Percentiles rank a stretch among this genome's conserved stretches.
phyloP scores from a whole-genome alignment of 1,140 invertebrate genomes.

The Delia radicum region DNA sequence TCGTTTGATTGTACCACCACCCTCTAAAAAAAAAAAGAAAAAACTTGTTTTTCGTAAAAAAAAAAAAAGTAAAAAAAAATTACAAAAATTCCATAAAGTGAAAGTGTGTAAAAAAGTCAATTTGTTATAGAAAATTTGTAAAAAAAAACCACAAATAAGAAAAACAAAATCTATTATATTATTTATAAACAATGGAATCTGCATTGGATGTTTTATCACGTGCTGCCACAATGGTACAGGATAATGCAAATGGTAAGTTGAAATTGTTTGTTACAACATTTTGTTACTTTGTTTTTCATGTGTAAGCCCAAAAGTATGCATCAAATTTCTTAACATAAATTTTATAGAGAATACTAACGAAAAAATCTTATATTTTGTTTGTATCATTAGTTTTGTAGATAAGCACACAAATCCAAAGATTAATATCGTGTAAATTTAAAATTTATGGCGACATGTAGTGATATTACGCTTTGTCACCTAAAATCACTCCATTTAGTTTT shows the following conservation, averaged over 20 bases:
- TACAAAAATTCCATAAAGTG: neutral
- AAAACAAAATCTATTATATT: neutral
- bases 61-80: neutral
- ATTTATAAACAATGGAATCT: constrained; percentile 73
- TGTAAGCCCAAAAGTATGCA: too few species aligned
- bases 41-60: neutral
- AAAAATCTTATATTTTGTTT: too few species aligned
- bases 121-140: neutral
- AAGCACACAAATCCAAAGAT: too few species aligned
- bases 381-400: too few species aligned
- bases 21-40: neutral
- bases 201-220: constrained; percentile 84
- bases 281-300: too few species aligned
- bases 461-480: too few species aligned
- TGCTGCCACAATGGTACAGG: constrained; percentile 86
- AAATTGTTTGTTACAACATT: neutral
- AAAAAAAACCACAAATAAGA: neutral
- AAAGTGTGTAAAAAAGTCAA: neutral
- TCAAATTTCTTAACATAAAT: too few species aligned
- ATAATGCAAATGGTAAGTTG: constrained; percentile 60
- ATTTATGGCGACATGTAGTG: too few species aligned
- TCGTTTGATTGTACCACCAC: neutral
- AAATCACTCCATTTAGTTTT: too few species aligned
- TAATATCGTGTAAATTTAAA: too few species aligned
- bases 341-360: too few species aligned